Evolutionary conservation across 2,797 vertebrate genomes (phyloP).

Genomic region (Crax fasciolata): DNA sequence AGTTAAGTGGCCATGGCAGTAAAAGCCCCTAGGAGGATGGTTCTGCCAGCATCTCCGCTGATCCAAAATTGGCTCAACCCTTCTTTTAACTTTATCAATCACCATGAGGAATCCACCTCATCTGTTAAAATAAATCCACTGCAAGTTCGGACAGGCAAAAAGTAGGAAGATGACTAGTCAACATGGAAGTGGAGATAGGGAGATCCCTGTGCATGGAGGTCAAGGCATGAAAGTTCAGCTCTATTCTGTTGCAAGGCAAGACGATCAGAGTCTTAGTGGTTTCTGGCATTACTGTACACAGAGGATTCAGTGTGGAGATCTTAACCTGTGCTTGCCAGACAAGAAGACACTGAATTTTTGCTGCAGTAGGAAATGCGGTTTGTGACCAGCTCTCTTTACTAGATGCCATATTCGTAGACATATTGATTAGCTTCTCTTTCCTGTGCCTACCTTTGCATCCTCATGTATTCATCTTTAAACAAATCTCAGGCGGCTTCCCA

Average conservation of each 20-base stretch:
- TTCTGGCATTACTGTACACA: background rate
- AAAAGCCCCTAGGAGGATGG: background rate
- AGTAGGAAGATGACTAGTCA: background rate
- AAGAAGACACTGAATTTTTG: background rate
- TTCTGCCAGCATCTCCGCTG: background rate
- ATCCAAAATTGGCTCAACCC: background rate
- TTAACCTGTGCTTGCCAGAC: background rate
- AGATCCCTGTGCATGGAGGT: background rate
- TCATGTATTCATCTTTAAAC: background rate
- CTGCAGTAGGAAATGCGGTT: background rate
- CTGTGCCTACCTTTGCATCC: background rate
- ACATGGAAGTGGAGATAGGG: background rate
- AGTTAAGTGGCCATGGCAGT: background rate
- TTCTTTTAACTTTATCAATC: background rate
- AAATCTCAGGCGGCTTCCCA: background rate
- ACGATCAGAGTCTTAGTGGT: background rate
- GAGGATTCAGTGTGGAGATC: background rate
- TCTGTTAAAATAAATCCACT: background rate
- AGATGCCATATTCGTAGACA: rapidly evolving
- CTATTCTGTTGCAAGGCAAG: background rate
- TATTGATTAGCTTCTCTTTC: background rate
- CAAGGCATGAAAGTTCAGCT: background rate
- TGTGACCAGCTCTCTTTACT: background rate
- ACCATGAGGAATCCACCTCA: background rate
- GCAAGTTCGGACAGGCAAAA: background rate